A percentile compares a stretch with the other conserved stretches of the same genome.
Evolutionary conservation across 2,113 vertebrate species (phyloP).

Genomic region (Gallinago undulata): DNA sequence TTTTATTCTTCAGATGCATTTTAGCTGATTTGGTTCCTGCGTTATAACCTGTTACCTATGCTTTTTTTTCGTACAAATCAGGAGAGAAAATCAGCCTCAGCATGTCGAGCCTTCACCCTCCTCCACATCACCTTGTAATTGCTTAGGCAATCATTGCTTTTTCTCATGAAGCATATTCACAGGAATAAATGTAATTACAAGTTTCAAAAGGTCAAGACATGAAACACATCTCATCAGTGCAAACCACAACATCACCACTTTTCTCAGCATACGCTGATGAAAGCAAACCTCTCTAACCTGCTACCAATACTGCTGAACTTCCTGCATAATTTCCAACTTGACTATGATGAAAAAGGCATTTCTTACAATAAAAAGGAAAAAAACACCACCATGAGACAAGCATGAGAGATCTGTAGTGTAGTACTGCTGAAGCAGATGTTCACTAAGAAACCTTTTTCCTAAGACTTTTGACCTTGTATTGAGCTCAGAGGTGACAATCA

Average conservation of each 20-base stretch:
- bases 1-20: neutral
- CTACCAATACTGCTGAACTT: neutral
- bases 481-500: neutral
- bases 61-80: neutral
- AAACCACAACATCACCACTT: neutral
- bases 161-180: neutral
- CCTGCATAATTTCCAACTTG: neutral
- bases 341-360: neutral
- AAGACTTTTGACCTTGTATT: neutral
- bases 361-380: neutral
- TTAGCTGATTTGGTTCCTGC: neutral
- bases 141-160: neutral
- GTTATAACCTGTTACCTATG: neutral
- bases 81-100: neutral
- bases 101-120: neutral
- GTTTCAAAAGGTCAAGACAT: neutral
- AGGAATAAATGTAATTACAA: slow-evolving; percentile 4
- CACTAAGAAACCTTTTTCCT: neutral
- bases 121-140: neutral
- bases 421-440: neutral
- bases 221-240: neutral
- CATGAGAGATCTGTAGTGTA: neutral
- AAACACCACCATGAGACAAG: neutral
- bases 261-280: neutral
- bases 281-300: neutral